phyloP scores from a whole-genome alignment of 2,113 vertebrate genomes.

The Bubo scandiacus region DNA sequence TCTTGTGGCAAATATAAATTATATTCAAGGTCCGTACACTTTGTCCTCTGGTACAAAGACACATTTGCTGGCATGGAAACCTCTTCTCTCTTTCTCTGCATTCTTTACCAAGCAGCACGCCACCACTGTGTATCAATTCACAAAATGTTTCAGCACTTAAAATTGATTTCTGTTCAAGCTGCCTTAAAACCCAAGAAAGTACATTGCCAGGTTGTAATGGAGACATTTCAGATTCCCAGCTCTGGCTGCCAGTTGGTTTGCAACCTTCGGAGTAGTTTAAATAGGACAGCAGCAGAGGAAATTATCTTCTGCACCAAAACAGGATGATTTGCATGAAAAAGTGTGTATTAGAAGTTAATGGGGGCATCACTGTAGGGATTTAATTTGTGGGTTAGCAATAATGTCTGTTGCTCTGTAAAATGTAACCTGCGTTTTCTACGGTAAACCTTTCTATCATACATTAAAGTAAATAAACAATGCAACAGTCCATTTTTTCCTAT shows the following conservation, averaged over 20 bases:
- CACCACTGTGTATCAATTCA: background rate
- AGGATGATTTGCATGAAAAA: background rate
- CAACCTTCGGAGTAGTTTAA: background rate
- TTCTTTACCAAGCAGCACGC: constrained; percentile 21
- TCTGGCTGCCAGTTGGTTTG: background rate
- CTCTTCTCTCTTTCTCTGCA: background rate
- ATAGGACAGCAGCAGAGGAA: background rate
- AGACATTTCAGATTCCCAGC: background rate
- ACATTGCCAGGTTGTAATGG: background rate
- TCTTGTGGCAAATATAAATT: background rate
- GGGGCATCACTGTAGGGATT: background rate
- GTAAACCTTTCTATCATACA: background rate
- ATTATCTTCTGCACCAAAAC: background rate
- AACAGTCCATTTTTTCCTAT: background rate
- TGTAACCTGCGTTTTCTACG: background rate
- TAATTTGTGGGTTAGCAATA: background rate
- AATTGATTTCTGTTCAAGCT: constrained; percentile 15
- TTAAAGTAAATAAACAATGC: background rate
- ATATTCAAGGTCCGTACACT: constrained; percentile 25
- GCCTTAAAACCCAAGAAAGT: background rate
- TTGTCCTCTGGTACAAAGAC: constrained; percentile 23
- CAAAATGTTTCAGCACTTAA: constrained; percentile 15
- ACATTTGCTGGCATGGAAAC: constrained; percentile 53
- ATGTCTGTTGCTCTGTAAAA: background rate
- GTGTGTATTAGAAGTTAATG: background rate